Evolutionary conservation across 1,140 invertebrate species (phyloP), one percentile per base, ranked within the genome.

Genomic region (Spodoptera litura): DNA sequence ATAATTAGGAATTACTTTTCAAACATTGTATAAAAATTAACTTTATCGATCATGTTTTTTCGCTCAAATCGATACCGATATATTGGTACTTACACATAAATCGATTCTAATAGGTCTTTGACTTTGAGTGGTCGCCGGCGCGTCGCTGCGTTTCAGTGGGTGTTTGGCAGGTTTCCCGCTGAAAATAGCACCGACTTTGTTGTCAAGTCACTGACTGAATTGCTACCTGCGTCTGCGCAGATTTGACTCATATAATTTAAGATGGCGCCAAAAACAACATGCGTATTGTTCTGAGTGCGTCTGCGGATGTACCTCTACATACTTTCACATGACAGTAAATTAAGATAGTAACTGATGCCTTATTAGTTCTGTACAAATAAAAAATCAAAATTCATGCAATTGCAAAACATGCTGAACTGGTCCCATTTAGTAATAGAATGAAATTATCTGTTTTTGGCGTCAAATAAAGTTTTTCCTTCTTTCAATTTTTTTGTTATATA

Each of bases 101-200:
- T 68, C 49, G 12, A 1, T 25, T 52, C 6, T 27, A 56, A 15
- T 64, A 76, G 81, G 83, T 85, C 83, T 85, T 85, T 85, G 83
- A 85, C 83, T 81, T 76, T 76, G 13, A 13, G 49, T 52, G 49
- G 3, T 27, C n/a, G 31, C 55, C 38, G 38, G 38, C 38, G 31
- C 9, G 38, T 44, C 38, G 61, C 12, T 61, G 12, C 51, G 58
- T 35, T 35, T 35, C 56, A 53, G 78, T 78, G 78, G 81, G 81
- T 55, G 81, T 51, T 79, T 80, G 81, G 81, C 81, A 71, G 12
- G 44, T 56, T 70, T 71, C 78, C 35, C 74, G 53, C 78, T 62
- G 20, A 55, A 82, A 82, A 79, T 82, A 82, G 76, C 53, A 3
- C 53, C 8, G 25, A 58, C 13, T 58, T 72, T 72, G 53, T 72